Percentiles rank a stretch among this genome's conserved stretches.
phyloP scores from a whole-genome alignment of 92 coral and sea anemone species.

The Anthopleura xanthogrammica region DNA sequence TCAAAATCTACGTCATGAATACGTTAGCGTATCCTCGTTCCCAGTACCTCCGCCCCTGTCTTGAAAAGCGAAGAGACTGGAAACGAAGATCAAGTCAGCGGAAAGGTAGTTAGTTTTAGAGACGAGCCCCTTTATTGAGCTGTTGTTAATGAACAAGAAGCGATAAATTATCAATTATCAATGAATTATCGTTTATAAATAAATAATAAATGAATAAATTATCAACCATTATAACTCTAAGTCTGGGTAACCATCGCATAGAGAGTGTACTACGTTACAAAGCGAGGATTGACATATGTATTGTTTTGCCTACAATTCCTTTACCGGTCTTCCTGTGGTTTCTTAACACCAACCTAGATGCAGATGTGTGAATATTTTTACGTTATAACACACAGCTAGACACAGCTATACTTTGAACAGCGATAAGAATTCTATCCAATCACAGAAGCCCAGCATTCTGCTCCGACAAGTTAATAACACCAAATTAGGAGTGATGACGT shows the following conservation, averaged over 20 bases:
- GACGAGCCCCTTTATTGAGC: too few species aligned
- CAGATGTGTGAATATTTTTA: background rate
- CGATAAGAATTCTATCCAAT: background rate
- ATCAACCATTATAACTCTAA: too few species aligned
- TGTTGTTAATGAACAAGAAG: too few species aligned
- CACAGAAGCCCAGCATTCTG: background rate
- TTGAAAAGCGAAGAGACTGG: background rate
- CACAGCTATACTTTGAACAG: background rate
- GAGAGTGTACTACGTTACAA: too few species aligned
- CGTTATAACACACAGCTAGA: background rate
- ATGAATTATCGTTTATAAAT: too few species aligned
- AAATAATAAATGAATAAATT: too few species aligned
- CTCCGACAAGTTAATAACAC: background rate
- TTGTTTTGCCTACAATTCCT: background rate
- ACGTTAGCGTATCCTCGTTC: too few species aligned
- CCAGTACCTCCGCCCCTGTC: background rate
- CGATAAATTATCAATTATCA: too few species aligned
- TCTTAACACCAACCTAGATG: background rate
- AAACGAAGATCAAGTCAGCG: too few species aligned
- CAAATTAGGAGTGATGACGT: constrained; percentile 1
- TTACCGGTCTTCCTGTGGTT: background rate
- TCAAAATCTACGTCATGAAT: too few species aligned
- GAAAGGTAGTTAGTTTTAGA: too few species aligned
- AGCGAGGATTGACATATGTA: background rate
- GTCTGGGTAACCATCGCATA: too few species aligned